These are phyloP conservation scores for Passer montanus DNA, from an alignment of 2,113 vertebrate species.

Conservation along the genomic window DNA sequence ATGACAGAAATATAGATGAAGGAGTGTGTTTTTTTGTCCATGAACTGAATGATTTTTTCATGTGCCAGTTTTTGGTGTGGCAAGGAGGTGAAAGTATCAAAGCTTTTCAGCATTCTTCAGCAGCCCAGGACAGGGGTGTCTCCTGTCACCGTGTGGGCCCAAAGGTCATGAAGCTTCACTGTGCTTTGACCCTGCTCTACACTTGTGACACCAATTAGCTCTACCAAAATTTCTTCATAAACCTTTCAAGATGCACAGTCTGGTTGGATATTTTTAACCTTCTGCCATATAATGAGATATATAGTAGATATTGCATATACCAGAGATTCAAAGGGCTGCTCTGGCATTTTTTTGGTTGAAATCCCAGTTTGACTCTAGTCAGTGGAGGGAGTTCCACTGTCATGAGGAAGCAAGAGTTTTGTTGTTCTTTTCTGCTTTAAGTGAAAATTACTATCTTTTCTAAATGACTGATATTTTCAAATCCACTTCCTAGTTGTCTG, in stretches of 20 bases:
- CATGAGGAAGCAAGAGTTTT: background rate
- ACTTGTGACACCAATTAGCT: background rate
- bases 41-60: background rate
- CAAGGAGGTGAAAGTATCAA: background rate
- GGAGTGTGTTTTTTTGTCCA: background rate
- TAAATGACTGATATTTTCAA: background rate
- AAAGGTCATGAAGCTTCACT: background rate
- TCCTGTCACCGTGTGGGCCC: background rate
- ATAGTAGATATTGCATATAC: background rate
- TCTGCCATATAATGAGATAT: background rate
- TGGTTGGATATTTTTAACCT: background rate
- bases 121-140: background rate
- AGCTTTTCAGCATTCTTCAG: background rate
- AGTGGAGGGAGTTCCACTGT: background rate
- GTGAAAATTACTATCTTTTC: background rate
- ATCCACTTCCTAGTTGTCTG: background rate
- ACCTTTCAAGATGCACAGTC: background rate
- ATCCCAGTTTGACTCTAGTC: background rate
- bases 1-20: background rate
- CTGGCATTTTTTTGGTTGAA: background rate
- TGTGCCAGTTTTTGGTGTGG: background rate
- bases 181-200: background rate
- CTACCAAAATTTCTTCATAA: background rate
- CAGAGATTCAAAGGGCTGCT: background rate
- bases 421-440: background rate